Evolutionary conservation across 1,140 invertebrate genomes (phyloP), one percentile per base, ranked within the genome.

Genomic region (Drosophila bipectinata): DNA sequence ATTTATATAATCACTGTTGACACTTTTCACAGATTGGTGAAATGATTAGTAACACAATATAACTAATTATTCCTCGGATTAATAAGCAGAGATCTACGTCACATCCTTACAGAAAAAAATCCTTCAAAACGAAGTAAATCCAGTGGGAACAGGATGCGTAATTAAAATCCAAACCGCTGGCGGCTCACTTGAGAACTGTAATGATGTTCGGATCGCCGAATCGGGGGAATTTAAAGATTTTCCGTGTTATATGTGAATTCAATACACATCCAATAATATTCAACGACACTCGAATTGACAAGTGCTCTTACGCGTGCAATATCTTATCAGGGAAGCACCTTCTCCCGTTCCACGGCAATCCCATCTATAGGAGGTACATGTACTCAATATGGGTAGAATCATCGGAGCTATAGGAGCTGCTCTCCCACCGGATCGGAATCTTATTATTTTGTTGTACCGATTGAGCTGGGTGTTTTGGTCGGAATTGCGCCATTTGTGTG

Each of bases 221-320:
- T 28, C 72, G 67, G 56, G 66, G 26, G 59, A 88, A 79, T 87
- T 79, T 87, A 88, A 87, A 83, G 82, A 79, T 73, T 76, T 88
- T 72, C 30, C 51, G 39, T 41, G 64, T 71, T 69, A 69, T 54
- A 56, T 53, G 21, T 44, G 41, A 63, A 47, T 26, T 39, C 52
- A 69, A 74, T 66, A 83, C 64, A 30, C n/a, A 63, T 76, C 68
- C 72, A 85, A 69, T 71, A 72, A 66, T 73, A 47, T 57, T 73
- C 54, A 63, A 39, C 39, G 45, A 48, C 64, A 63, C 72, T 67
- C 34, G 47, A 64, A 49, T 51, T 56, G 53, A 64, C 45, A 53
- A 71, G 67, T 55, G 28, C 67, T 57, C 62, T 30, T 68, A 79
- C 60, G 68, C 55, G 58, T 60, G 60, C 67, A 74, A 75, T 82